These are phyloP conservation scores for Ameiurus melas DNA, from an alignment of 2,113 vertebrate species.

Conservation along the genomic window DNA sequence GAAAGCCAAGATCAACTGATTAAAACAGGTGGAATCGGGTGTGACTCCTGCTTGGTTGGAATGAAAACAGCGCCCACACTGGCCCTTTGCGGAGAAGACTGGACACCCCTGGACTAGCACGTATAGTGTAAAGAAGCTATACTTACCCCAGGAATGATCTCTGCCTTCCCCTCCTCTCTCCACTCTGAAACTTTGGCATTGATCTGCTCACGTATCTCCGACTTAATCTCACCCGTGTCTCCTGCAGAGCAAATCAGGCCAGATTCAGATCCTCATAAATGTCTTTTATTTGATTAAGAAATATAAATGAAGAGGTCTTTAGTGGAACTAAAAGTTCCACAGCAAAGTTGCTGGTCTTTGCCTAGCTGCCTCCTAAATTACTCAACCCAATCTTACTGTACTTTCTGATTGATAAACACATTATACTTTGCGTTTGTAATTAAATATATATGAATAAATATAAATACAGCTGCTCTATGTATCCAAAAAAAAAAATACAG, in stretches of 20 bases:
- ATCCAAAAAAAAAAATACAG: too few species aligned
- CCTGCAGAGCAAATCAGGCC: conserved; percentile 58
- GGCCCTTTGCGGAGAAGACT: too few species aligned
- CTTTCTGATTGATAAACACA: background rate
- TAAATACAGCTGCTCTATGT: too few species aligned
- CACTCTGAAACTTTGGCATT: conserved; percentile 93
- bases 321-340: too few species aligned
- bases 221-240: conserved; percentile 92
- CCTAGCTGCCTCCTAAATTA: background rate
- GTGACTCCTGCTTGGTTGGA: too few species aligned
- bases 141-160: conserved; percentile 89
- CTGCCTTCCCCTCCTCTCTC: conserved; percentile 91
- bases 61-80: too few species aligned
- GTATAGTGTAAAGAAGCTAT: background rate
- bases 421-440: background rate
- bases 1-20: too few species aligned
- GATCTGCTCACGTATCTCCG: conserved; percentile 91
- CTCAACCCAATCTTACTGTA: background rate
- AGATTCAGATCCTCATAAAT: background rate
- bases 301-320: background rate
- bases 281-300: background rate
- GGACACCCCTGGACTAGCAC: too few species aligned
- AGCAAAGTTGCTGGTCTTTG: background rate
- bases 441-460: too few species aligned
- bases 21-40: too few species aligned